These are phyloP conservation scores for Montipora sp. DNA, from an alignment of 64 coral and sea anemone species.

Conservation along the genomic window DNA sequence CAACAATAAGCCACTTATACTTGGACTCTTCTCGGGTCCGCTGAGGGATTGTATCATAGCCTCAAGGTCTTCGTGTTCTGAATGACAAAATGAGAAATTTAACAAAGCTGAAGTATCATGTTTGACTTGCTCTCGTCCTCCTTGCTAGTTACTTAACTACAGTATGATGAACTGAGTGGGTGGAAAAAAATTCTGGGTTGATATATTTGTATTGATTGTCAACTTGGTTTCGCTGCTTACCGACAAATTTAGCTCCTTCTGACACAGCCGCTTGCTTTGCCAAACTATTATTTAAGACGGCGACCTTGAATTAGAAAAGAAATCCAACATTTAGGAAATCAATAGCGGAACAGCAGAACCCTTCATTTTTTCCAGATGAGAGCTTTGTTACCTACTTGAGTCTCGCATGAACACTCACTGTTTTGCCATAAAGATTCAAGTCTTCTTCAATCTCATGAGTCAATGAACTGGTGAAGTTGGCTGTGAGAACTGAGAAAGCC, in stretches of 20 bases:
- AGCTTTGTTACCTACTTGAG: background rate
- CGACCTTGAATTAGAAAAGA: background rate
- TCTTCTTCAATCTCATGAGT: conserved; percentile 84
- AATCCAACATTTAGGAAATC: background rate
- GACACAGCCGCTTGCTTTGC: conserved; percentile 19
- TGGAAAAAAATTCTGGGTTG: too few relatives aligned
- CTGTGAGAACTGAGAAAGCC: conserved; percentile 96
- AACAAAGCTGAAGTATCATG: too few relatives aligned
- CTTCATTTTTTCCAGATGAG: too few relatives aligned
- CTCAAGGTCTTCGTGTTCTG: conserved; percentile 48
- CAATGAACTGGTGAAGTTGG: conserved; percentile 95
- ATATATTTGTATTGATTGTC: background rate
- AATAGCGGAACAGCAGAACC: too few relatives aligned
- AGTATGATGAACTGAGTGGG: too few relatives aligned
- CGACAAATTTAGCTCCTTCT: conserved; percentile 15
- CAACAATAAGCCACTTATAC: conserved; percentile 69
- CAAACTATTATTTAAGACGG: conserved; percentile 38
- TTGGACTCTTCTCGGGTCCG: background rate
- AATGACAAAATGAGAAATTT: background rate
- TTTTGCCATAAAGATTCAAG: conserved; percentile 87
- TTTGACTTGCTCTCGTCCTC: too few relatives aligned
- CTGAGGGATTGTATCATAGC: conserved; percentile 23
- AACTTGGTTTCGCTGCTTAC: background rate
- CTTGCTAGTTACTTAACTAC: too few relatives aligned
- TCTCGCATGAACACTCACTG: conserved; percentile 37